Evolutionary conservation across 2,797 vertebrate species (phyloP).

Genomic region (Cossypha heuglini): DNA sequence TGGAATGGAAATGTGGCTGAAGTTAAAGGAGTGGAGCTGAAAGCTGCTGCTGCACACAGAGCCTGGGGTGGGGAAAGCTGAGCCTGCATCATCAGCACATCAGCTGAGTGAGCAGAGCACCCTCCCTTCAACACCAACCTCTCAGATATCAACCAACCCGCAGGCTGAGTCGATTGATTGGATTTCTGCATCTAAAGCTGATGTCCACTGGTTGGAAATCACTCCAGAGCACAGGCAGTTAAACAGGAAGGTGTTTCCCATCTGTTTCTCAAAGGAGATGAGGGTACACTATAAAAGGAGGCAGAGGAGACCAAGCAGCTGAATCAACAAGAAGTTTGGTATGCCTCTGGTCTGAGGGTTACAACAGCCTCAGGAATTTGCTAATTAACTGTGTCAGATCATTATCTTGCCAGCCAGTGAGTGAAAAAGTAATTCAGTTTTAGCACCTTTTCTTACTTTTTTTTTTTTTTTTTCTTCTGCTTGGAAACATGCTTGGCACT

Average conservation of each 20-base stretch:
- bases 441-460: not conserved
- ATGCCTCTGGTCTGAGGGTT: not conserved
- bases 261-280: not conserved
- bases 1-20: not conserved
- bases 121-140: not conserved
- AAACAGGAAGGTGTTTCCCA: not conserved
- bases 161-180: not conserved
- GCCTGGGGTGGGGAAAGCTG: not conserved
- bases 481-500: not conserved
- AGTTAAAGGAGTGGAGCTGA: not conserved
- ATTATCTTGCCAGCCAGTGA: slow-evolving; percentile 25
- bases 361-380: slow-evolving; percentile 31
- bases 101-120: fast-evolving
- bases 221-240: not conserved
- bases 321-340: not conserved
- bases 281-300: not conserved
- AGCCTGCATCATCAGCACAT: not conserved
- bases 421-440: not conserved
- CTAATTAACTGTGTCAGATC: slow-evolving; percentile 15
- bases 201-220: not conserved
- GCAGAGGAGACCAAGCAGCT: not conserved
- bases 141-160: not conserved
- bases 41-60: not conserved
- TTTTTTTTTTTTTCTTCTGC: too few relatives aligned
- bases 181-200: not conserved